phyloP scores from a whole-genome alignment of 2,113 vertebrate genomes.

The Bubo blakistoni region DNA sequence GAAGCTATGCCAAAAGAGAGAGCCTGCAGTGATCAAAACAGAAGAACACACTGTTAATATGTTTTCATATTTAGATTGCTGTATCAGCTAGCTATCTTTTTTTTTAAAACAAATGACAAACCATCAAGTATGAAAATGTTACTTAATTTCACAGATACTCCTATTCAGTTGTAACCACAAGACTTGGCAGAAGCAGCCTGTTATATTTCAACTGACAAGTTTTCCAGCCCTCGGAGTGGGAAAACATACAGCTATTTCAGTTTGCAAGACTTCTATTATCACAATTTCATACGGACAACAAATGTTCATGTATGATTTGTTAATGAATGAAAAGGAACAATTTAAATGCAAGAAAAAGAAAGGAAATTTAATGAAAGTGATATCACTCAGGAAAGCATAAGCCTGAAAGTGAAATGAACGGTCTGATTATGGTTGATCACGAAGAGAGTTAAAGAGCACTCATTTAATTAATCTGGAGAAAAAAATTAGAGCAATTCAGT shows the following conservation, averaged over 20 bases:
- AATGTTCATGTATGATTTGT: background rate
- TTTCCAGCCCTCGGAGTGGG: background rate
- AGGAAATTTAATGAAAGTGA: background rate
- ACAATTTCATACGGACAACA: constrained; percentile 34
- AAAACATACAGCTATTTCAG: constrained; percentile 30
- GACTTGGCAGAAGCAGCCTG: constrained; percentile 21
- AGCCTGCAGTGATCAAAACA: background rate
- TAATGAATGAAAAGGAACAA: constrained; percentile 31
- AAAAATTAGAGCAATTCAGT: background rate
- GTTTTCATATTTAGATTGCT: background rate
- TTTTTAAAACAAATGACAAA: background rate
- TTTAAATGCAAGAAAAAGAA: constrained; percentile 17
- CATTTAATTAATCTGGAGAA: constrained; percentile 22
- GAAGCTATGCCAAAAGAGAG: background rate
- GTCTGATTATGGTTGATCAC: background rate
- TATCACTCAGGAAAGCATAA: background rate
- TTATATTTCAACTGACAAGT: constrained; percentile 15
- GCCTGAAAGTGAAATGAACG: constrained; percentile 30
- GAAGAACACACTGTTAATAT: background rate
- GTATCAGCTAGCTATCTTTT: background rate
- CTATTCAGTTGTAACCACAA: background rate
- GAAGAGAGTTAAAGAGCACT: constrained; percentile 10
- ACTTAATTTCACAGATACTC: constrained; percentile 40
- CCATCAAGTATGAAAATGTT: background rate
- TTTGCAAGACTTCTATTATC: background rate